These are phyloP conservation scores for Darwinula stevensoni DNA, from an alignment of 2,888 invertebrate species.

Conservation along the genomic window DNA sequence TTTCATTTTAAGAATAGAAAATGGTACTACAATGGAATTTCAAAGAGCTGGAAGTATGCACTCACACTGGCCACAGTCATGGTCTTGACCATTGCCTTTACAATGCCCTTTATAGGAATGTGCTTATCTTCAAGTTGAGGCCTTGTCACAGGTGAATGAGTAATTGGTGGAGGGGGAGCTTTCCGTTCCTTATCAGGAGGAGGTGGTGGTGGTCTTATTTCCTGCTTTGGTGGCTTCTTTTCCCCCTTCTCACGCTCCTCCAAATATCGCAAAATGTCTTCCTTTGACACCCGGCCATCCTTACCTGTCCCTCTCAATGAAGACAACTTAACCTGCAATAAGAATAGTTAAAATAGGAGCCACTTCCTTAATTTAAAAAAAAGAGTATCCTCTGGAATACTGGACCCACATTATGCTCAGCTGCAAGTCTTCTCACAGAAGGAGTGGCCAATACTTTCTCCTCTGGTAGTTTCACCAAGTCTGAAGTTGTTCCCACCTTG, in stretches of 20 bases:
- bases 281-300: slow-evolving; percentile 71
- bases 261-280: slow-evolving; percentile 51
- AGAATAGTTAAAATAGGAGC: slow-evolving; percentile 7
- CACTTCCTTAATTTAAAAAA: neutral
- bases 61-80: slow-evolving; percentile 62
- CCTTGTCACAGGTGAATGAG: too few relatives aligned
- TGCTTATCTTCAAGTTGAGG: slow-evolving; percentile 19
- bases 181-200: slow-evolving; percentile 7
- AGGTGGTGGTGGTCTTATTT: slow-evolving; percentile 8
- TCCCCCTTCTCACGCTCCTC: slow-evolving; percentile 11
- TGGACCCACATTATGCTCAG: slow-evolving; percentile 39
- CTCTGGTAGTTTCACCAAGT: too few relatives aligned
- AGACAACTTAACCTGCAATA: slow-evolving; percentile 29
- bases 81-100: slow-evolving; percentile 75
- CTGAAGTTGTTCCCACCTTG: too few relatives aligned
- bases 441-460: slow-evolving; percentile 48
- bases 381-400: slow-evolving; percentile 8
- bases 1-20: neutral
- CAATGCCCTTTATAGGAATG: slow-evolving; percentile 44
- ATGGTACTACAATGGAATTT: neutral
- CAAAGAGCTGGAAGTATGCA: slow-evolving; percentile 7
- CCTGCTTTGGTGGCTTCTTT: too few relatives aligned
- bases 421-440: slow-evolving; percentile 71
- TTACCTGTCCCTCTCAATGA: slow-evolving; percentile 48
- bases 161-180: too few relatives aligned